phyloP scores from a whole-genome alignment of 2,113 vertebrate genomes.

The Azemiops feae region DNA sequence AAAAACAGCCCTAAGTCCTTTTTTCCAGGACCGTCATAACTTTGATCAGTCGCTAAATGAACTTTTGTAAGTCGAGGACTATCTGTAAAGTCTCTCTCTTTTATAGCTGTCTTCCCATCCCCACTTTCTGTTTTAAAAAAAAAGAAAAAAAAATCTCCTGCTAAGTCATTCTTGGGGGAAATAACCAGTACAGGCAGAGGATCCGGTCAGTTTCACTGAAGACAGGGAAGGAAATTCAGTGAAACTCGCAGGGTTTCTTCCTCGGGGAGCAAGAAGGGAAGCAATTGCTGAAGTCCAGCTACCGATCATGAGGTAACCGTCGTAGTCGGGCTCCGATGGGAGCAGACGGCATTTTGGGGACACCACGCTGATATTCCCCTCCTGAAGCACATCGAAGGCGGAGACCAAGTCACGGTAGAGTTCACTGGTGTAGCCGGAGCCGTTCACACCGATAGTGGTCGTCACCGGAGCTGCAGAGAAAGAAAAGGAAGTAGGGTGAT shows the following conservation, averaged over 20 bases:
- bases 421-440: slow-evolving; percentile 77
- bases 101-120: background rate
- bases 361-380: slow-evolving; percentile 79
- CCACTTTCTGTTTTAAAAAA: background rate
- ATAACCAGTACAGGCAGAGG: background rate
- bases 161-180: background rate
- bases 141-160: background rate
- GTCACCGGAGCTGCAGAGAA: slow-evolving; percentile 68
- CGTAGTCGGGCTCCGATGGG: slow-evolving; percentile 71
- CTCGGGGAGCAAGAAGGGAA: background rate
- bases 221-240: background rate
- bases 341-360: slow-evolving; percentile 76
- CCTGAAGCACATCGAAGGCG: slow-evolving; percentile 78
- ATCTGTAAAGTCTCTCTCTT: background rate
- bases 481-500: background rate
- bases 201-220: background rate
- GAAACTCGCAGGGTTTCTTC: background rate
- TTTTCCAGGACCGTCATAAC: background rate
- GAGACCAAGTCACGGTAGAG: slow-evolving; percentile 82
- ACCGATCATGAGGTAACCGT: slow-evolving; percentile 70
- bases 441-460: slow-evolving; percentile 70
- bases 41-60: background rate
- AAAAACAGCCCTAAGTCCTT: too few relatives aligned
- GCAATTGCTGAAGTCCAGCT: background rate
- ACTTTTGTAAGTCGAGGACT: background rate